phyloP scores from a whole-genome alignment of 1,140 invertebrate species.

The Araneus ventricosus region DNA sequence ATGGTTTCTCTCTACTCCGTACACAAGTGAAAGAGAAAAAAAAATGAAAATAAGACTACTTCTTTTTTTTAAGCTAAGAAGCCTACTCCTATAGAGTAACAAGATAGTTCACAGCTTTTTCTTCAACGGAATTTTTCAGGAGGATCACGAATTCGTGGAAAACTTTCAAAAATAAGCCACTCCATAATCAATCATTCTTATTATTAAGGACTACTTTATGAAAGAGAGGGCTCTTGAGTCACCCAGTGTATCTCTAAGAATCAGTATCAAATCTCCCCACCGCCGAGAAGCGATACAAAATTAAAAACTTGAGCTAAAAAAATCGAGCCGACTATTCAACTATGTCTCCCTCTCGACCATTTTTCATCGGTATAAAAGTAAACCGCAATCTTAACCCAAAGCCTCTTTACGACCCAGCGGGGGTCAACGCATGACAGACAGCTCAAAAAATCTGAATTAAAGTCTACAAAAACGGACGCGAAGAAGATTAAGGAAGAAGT shows the following conservation, averaged over 20 bases:
- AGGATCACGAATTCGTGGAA: constrained; percentile 11
- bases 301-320: background rate
- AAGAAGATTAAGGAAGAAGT: constrained; percentile 51
- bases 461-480: constrained; percentile 36
- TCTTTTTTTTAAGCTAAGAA: too few relatives aligned
- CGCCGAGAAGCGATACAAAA: background rate
- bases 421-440: constrained; percentile 30
- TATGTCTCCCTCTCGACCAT: background rate
- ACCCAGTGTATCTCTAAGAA: background rate
- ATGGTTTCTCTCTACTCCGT: too few relatives aligned
- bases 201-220: background rate
- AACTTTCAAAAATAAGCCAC: background rate
- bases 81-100: too few relatives aligned
- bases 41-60: too few relatives aligned
- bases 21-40: too few relatives aligned
- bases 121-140: background rate
- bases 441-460: constrained; percentile 31
- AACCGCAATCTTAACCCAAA: constrained; percentile 52
- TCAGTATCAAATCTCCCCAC: constrained; percentile 36
- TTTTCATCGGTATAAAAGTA: constrained; percentile 20
- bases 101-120: too few relatives aligned
- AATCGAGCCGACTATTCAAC: background rate
- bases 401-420: background rate
- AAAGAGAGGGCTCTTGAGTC: background rate
- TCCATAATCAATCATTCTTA: constrained; percentile 45